A percentile compares a stretch with the other conserved stretches of the same genome.
Evolutionary conservation across 2,113 vertebrate species (phyloP).

Genomic region (Todiramphus chloris): DNA sequence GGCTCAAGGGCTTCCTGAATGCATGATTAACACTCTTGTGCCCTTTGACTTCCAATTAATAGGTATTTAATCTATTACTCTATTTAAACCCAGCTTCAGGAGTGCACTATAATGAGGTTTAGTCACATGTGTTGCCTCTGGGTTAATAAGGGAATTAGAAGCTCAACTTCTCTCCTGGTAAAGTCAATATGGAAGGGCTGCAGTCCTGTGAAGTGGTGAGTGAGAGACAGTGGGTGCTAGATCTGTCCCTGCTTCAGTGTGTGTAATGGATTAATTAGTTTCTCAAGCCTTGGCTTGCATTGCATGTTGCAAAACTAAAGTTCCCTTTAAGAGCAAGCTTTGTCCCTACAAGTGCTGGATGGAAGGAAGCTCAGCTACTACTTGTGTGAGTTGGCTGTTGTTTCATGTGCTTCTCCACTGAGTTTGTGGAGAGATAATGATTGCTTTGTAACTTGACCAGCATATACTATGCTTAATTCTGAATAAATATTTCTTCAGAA

Average conservation of each 20-base stretch:
- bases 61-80: slow-evolving; percentile 34
- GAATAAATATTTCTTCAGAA: neutral
- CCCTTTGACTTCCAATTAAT: slow-evolving; percentile 50
- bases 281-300: neutral
- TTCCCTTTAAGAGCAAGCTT: neutral
- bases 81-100: neutral
- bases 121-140: neutral
- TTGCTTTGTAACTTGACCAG: neutral
- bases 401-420: neutral
- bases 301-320: neutral
- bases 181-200: neutral
- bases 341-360: neutral
- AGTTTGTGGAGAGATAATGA: neutral
- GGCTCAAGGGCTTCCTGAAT: neutral
- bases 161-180: neutral
- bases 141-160: neutral
- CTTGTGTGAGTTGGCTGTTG: neutral
- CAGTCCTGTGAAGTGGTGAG: neutral
- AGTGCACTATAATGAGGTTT: neutral
- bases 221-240: neutral
- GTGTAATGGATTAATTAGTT: neutral
- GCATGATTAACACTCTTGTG: neutral
- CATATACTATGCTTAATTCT: neutral
- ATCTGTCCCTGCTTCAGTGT: neutral
- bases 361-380: neutral